These are phyloP conservation scores for Philypnodon macrostomus DNA, from an alignment of 2,797 vertebrate species.

Conservation along the genomic window DNA sequence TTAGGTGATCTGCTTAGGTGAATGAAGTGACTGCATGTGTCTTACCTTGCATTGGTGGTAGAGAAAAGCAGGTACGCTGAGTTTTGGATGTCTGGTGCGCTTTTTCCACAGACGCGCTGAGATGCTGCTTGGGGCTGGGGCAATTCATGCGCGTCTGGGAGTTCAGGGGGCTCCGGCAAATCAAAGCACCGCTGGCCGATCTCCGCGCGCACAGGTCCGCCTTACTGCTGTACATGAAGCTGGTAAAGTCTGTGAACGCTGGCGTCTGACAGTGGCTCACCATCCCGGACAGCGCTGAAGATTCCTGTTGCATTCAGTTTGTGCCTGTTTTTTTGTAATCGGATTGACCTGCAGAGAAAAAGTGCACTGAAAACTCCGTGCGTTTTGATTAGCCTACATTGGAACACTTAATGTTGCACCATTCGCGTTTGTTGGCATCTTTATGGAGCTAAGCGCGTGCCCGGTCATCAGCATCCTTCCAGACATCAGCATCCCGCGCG, in stretches of 20 bases:
- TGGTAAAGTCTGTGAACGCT: slow-evolving; percentile 69
- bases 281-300: slow-evolving; percentile 75
- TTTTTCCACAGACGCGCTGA: slow-evolving; percentile 53
- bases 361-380: neutral
- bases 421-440: slow-evolving; percentile 44
- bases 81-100: slow-evolving; percentile 62
- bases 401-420: slow-evolving; percentile 60
- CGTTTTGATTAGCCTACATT: neutral
- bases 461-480: slow-evolving; percentile 69
- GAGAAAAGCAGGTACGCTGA: slow-evolving; percentile 58
- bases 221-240: slow-evolving; percentile 72
- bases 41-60: slow-evolving; percentile 70
- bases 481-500: slow-evolving; percentile 64
- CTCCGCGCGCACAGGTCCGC: slow-evolving; percentile 70
- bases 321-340: slow-evolving; percentile 51
- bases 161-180: slow-evolving; percentile 58
- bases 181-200: slow-evolving; percentile 53
- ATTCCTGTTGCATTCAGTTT: slow-evolving; percentile 74
- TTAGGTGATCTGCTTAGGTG: too few species aligned
- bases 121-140: slow-evolving; percentile 56
- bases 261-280: slow-evolving; percentile 76
- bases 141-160: slow-evolving; percentile 45
- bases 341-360: slow-evolving; percentile 56
- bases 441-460: slow-evolving; percentile 38
- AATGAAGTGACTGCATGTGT: neutral